Evolutionary conservation across 2,797 vertebrate genomes (phyloP).

Genomic region (Hylomyscus alleni): DNA sequence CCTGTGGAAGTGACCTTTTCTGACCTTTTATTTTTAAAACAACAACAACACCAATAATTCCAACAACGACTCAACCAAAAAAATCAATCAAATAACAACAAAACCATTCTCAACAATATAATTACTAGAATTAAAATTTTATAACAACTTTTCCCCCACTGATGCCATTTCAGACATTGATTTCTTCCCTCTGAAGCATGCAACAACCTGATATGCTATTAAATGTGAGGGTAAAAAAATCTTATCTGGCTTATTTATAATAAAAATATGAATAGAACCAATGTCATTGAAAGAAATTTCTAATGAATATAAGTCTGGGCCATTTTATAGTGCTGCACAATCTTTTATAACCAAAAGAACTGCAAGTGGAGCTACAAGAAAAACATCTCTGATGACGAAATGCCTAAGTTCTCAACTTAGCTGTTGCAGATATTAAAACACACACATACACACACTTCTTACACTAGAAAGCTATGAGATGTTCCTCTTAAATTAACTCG

Average conservation of each 20-base stretch:
- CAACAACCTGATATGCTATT: slow-evolving; percentile 78
- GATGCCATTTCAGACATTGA: slow-evolving; percentile 75
- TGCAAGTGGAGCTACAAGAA: slow-evolving; percentile 33
- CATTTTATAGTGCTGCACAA: slow-evolving; percentile 28
- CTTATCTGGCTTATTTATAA: slow-evolving; percentile 80
- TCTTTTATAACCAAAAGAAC: slow-evolving; percentile 59
- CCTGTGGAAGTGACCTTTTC: slow-evolving; percentile 2
- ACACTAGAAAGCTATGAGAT: slow-evolving; percentile 76
- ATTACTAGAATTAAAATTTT: slow-evolving; percentile 32
- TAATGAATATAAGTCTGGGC: slow-evolving; percentile 43
- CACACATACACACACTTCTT: slow-evolving; percentile 21
- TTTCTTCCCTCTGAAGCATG: slow-evolving; percentile 79
- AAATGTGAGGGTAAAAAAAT: slow-evolving; percentile 79
- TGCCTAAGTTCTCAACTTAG: slow-evolving; percentile 62
- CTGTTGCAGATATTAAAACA: slow-evolving; percentile 61
- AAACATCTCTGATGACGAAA: slow-evolving; percentile 72
- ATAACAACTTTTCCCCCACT: background rate
- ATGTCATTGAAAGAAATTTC: slow-evolving; percentile 47
- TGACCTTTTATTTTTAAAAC: background rate
- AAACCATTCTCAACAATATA: background rate
- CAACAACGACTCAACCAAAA: background rate
- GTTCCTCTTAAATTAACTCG: slow-evolving; percentile 76
- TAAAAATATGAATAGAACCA: slow-evolving; percentile 79
- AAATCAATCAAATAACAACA: background rate
- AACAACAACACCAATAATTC: background rate